Conservation (phyloP, 2,888 invertebrate genomes). For the Leptarthrus brevirostris region DNA sequence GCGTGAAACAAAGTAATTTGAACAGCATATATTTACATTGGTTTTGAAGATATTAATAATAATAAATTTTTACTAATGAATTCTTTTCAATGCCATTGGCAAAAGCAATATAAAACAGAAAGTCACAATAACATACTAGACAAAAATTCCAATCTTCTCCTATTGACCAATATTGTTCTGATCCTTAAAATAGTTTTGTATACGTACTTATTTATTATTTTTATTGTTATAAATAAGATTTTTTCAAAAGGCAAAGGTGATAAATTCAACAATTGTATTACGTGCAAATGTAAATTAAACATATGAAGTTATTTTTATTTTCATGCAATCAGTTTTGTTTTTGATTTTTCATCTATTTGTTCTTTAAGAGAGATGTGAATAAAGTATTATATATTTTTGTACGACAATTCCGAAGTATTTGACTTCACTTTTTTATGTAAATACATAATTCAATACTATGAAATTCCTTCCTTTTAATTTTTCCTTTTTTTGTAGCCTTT, state of each 20-base stretch:
- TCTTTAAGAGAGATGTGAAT: slow-evolving; percentile 1
- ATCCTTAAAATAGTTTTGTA: neutral
- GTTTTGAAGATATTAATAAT: no score
- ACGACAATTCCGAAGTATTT: neutral
- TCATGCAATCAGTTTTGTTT: neutral
- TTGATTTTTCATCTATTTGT: slow-evolving; percentile 2
- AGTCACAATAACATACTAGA: no score
- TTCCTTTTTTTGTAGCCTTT: slow-evolving; percentile 5
- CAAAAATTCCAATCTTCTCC: neutral
- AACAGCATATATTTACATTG: no score
- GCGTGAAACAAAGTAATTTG: no score
- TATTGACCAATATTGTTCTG: neutral
- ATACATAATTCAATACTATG: slow-evolving; percentile 40
- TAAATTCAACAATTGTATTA: no score
- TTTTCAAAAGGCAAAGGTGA: no score
- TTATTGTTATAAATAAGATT: neutral
- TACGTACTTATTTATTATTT: neutral
- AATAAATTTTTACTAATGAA: no score
- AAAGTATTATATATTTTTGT: slow-evolving; percentile 9
- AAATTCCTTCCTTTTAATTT: slow-evolving; percentile 28
- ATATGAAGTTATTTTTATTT: neutral
- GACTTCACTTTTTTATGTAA: slow-evolving; percentile 29
- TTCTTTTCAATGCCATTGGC: no score
- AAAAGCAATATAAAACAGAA: no score
- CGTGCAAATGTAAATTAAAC: no score